phyloP scores from a whole-genome alignment of 1,140 invertebrate genomes.

The Sarcophaga peregrina region DNA sequence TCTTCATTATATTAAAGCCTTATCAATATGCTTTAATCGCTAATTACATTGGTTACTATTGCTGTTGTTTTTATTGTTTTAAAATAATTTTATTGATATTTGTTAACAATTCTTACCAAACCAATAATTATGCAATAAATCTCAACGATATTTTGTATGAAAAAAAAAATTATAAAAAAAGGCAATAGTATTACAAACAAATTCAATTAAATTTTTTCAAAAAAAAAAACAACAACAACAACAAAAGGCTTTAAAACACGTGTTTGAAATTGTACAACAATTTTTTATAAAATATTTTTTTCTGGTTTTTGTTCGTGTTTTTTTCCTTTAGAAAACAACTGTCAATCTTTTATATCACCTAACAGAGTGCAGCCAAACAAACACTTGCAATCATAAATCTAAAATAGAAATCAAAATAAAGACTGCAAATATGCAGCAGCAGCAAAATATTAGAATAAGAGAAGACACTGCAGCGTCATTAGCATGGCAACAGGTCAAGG shows the following conservation, averaged over 20 bases:
- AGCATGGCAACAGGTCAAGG: slow-evolving; percentile 37
- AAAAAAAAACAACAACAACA: not conserved
- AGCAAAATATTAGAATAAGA: not conserved
- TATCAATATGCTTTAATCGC: not conserved
- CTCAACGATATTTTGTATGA: not conserved
- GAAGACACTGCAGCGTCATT: slow-evolving; percentile 12
- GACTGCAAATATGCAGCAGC: not conserved
- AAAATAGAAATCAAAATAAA: not conserved
- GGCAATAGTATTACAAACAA: not conserved
- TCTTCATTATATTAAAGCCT: not conserved
- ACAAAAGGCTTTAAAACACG: not conserved
- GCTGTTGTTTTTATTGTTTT: too few species aligned
- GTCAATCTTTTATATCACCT: not conserved
- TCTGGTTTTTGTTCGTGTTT: too few species aligned
- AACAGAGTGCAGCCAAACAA: not conserved
- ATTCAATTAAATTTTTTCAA: not conserved
- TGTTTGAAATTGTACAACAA: slow-evolving; percentile 15
- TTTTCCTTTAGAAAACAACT: not conserved
- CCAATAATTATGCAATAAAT: slow-evolving; percentile 19
- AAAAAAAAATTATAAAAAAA: not conserved
- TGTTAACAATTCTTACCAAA: not conserved
- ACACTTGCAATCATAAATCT: slow-evolving; percentile 6
- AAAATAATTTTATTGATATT: not conserved
- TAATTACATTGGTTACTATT: not conserved
- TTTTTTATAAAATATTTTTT: not conserved